Base-by-base conservation (phyloP, 2,797 vertebrate species). In the Gorsachius magnificus region DNA sequence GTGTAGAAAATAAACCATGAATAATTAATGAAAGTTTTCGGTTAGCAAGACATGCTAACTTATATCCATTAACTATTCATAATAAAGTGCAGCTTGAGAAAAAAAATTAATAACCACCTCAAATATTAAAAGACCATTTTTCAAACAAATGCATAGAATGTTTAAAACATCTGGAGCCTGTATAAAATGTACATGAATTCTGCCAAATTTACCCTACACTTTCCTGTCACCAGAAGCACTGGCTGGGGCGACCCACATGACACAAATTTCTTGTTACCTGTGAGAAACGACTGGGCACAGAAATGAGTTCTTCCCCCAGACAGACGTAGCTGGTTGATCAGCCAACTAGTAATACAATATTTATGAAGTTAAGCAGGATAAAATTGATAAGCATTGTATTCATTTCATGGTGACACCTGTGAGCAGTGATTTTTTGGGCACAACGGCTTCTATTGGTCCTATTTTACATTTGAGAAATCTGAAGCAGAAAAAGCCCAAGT, bases 231-330 rank as follows among this genome's bases (percentile, higher is more conserved):
- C 31, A 0, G 0, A 76, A 85, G 60, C 41, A 80, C 61, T 83
- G 79, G 58, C 50, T 89, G 63, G 19, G 28, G 77, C 79, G 74
- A 86, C 48, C 25, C 60, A 68, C 9, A 18, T 64, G 60, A 85
- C n/a, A 89, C 87, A 81, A 87, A 89, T 95, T 95, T 89, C n/a
- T 83, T 87, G n/a, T 68, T 90, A 93, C 78, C 36, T 94, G 45
- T 57, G 64, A 94, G 64, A 92, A 96, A 85, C 54, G 50, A 66
- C 53, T 83, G 45, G 24, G 63, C 71, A 83, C 25, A 75, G 68
- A 83, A 83, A 94, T 87, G 25, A 53, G 43, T 85, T 87, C 50
- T 91, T 65, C 81, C 41, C 46, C 69, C 65, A 87, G 76, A 51
- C 31, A 92, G 65, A 94, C 36, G 41, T 60, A 83, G 54, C 16